Conservation (phyloP, 2,888 invertebrate genomes). For the Nephrotoma flavescens region DNA sequence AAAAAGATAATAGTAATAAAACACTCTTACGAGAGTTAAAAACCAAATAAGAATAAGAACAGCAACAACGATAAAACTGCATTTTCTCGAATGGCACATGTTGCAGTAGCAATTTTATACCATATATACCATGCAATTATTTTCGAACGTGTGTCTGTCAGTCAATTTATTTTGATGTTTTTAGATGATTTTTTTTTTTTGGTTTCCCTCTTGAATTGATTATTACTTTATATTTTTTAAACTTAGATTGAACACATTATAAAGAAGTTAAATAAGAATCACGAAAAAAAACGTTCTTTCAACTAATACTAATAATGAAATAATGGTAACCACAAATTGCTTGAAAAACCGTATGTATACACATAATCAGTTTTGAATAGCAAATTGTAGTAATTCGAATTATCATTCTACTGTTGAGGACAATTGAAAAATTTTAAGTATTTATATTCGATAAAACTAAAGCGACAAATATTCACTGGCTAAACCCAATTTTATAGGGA, state of each 20-base stretch:
- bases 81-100: conserved; percentile 8
- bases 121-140: conserved; percentile 7
- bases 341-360: background rate
- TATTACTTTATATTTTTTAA: conserved; percentile 1
- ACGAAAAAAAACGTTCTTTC: background rate
- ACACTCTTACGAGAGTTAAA: conserved; percentile 1
- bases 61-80: background rate
- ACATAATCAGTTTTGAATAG: background rate
- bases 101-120: conserved; percentile 6
- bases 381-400: background rate
- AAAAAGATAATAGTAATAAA: background rate
- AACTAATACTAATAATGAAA: background rate
- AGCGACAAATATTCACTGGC: background rate
- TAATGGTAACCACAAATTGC: background rate
- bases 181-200: background rate
- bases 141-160: conserved; percentile 8
- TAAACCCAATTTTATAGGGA: background rate
- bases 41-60: background rate
- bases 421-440: background rate
- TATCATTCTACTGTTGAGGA: background rate
- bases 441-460: background rate
- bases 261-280: background rate
- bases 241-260: background rate
- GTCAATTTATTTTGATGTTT: conserved; percentile 5
- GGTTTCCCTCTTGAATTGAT: background rate